A percentile compares a stretch with the other conserved stretches of the same genome.
Conservation (phyloP, 1,140 invertebrate genomes). For the Kradibia gibbosae region DNA sequence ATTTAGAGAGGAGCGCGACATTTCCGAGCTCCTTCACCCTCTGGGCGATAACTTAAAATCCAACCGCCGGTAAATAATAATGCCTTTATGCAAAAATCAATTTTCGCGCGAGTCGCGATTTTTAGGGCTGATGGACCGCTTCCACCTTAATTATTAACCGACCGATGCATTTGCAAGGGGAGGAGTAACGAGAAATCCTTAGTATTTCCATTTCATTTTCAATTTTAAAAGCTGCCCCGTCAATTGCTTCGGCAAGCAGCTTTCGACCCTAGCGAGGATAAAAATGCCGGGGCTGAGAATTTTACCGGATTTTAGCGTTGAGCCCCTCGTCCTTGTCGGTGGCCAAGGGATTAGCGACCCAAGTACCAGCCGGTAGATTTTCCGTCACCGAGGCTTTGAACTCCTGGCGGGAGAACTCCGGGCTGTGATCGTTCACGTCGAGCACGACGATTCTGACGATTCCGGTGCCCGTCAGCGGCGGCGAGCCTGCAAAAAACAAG, state of each 20-base stretch:
- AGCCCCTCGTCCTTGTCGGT: conserved; percentile 86
- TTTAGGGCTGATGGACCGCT: background rate
- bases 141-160: conserved; percentile 2
- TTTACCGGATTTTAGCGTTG: conserved; percentile 86
- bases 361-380: conserved; percentile 81
- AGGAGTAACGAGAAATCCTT: background rate
- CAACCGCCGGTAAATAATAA: background rate
- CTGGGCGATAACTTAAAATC: background rate
- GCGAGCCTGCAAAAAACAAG: conserved; percentile 78
- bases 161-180: background rate
- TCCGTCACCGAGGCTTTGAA: conserved; percentile 85
- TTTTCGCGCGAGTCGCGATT: background rate
- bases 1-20: background rate
- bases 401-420: conserved; percentile 84
- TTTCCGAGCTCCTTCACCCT: background rate
- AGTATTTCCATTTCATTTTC: conserved; percentile 2
- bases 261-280: background rate
- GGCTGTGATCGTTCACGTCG: conserved; percentile 95
- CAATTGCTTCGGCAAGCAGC: conserved; percentile 13
- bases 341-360: conserved; percentile 82
- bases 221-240: conserved; percentile 11
- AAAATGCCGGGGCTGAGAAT: conserved; percentile 11
- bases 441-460: conserved; percentile 90
- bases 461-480: conserved; percentile 89
- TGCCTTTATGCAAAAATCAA: background rate